These are phyloP conservation scores for Melikaiella ostensackeni DNA, from an alignment of 2,888 invertebrate species.

Conservation along the genomic window DNA sequence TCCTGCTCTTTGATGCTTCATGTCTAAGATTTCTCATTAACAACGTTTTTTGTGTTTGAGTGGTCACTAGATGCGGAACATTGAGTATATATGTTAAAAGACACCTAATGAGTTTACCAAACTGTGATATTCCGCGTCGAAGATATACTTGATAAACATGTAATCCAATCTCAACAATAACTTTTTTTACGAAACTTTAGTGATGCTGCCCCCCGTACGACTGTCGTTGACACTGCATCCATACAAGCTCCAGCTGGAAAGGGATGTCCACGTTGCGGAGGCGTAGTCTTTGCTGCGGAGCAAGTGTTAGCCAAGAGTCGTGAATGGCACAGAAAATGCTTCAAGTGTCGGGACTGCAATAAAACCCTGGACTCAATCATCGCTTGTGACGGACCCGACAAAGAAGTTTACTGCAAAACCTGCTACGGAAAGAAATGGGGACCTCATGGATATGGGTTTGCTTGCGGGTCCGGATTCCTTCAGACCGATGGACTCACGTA, in stretches of 20 bases:
- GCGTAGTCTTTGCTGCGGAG: slow-evolving; percentile 95
- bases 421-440: slow-evolving; percentile 99
- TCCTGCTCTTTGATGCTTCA: no score
- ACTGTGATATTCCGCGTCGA: slow-evolving; percentile 13
- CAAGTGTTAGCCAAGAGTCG: slow-evolving; percentile 93
- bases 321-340: slow-evolving; percentile 96
- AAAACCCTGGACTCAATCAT: slow-evolving; percentile 97
- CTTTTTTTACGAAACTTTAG: slow-evolving; percentile 74
- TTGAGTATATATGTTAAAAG: neutral
- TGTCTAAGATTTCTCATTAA: no score
- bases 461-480: slow-evolving; percentile 95
- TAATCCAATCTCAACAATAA: neutral
- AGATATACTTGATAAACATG: neutral
- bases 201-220: slow-evolving; percentile 87
- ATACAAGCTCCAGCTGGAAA: slow-evolving; percentile 91
- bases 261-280: slow-evolving; percentile 94
- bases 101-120: no score
- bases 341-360: slow-evolving; percentile 94
- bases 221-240: slow-evolving; percentile 87
- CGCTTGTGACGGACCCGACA: slow-evolving; percentile 95
- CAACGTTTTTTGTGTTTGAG: no score
- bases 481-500: slow-evolving; percentile 94
- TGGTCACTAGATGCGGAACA: neutral
- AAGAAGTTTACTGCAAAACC: slow-evolving; percentile 96
- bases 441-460: slow-evolving; percentile 97